phyloP scores from a whole-genome alignment of 2,797 vertebrate genomes.

The Poliocrania exsul region DNA sequence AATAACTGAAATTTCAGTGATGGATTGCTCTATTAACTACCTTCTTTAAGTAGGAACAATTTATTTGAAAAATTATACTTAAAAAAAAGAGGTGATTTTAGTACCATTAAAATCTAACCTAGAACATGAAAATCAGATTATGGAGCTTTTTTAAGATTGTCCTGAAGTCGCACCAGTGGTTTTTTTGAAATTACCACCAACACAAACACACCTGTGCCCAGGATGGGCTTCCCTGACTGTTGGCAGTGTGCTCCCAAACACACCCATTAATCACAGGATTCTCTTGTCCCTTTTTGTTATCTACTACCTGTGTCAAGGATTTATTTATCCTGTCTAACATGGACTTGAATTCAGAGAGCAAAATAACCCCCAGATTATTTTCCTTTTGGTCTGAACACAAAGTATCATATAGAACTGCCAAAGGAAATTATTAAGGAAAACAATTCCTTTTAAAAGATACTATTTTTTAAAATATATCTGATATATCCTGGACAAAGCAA shows the following conservation, averaged over 20 bases:
- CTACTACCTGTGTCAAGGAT: not conserved
- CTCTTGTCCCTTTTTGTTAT: not conserved
- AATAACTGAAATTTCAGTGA: not conserved
- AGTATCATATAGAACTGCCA: not conserved
- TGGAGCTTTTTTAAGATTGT: not conserved
- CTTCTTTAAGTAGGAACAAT: not conserved
- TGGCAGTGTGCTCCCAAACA: not conserved
- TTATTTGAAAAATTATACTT: not conserved
- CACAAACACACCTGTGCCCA: not conserved
- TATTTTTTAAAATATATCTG: not conserved
- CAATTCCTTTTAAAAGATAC: not conserved
- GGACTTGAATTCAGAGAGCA: not conserved
- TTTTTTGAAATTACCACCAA: not conserved
- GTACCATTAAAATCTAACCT: not conserved
- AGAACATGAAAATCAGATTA: not conserved
- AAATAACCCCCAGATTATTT: not conserved
- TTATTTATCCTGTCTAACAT: not conserved
- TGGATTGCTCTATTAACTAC: not conserved
- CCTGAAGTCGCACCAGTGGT: not conserved
- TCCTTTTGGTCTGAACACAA: not conserved
- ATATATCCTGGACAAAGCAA: not conserved
- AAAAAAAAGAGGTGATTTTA: not conserved
- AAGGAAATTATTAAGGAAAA: not conserved
- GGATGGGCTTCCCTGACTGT: not conserved
- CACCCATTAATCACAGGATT: not conserved